Evolutionary conservation across 2,888 invertebrate genomes (phyloP), one percentile per base, ranked within the genome.

Genomic region (Drosophila mimica): DNA sequence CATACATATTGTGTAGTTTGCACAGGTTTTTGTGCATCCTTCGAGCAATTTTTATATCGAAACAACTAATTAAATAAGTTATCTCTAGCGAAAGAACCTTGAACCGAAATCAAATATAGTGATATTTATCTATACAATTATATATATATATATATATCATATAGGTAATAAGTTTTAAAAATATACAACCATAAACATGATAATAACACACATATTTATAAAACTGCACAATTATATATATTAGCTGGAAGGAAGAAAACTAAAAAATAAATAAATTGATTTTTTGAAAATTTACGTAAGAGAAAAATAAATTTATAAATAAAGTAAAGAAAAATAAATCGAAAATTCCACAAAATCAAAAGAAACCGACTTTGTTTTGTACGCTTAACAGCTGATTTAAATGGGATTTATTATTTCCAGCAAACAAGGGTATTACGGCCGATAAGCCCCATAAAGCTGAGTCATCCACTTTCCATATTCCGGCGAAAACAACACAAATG

Each of bases 61-160:
- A 71, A 58, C 52, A 61, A 70, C 67, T 58, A 54, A 58, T 52
- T 7, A 53, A 25, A 31, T 53, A 67, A 54, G 68, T 38, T 68
- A 38, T 4, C 28, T 65, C 63, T 83, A 86, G 87, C 63, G 36
- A 68, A 71, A 66, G 71, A 79, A 81, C 79, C 86, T 78, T 88
- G 71, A 78, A 83, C 76, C 80, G 89, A 90, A 86, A 90, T 87
- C 87, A 87, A 87, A 87, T 90, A 90, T 87, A 87, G 87, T 87
- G 87, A 87, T 87, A 87, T 87, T 90, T 90, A 87, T 90, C 77
- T 76, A 77, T 89, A 87, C 70, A 74, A 70, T 72, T 59, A 67
- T 46, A 15, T 7, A 28, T 28, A 49, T 49, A 30, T 49, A 9
- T 51, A 30, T 25, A 25, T 25, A 25, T 25, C 25, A 25, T 25